Evolutionary conservation across 2,797 vertebrate species (phyloP).

Genomic region (Pangasius krempfi): DNA sequence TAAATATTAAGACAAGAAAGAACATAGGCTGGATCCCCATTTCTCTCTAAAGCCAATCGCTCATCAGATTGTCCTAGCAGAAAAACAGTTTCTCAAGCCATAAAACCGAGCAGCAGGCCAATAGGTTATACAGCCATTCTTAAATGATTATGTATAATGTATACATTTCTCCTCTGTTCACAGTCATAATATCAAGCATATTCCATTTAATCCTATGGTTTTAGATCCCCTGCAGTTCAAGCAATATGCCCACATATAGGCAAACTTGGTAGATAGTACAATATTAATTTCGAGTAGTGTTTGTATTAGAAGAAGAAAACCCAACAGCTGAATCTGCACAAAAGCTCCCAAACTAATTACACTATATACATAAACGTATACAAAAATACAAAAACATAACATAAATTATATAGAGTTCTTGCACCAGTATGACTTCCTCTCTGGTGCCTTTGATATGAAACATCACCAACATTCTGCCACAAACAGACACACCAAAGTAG

Average conservation of each 20-base stretch:
- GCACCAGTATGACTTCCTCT: neutral
- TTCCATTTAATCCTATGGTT: neutral
- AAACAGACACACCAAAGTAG: neutral
- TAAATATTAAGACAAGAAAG: constrained; percentile 71
- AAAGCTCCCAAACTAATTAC: neutral
- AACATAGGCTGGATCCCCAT: constrained; percentile 59
- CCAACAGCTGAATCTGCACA: neutral
- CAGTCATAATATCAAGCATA: neutral
- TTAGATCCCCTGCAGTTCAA: neutral
- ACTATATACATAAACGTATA: neutral
- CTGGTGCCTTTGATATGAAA: neutral
- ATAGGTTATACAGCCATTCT: neutral
- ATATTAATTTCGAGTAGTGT: neutral
- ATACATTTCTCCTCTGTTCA: neutral
- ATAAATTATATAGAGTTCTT: neutral
- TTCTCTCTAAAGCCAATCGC: constrained; percentile 51
- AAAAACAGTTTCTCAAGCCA: constrained; percentile 15
- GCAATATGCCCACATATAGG: neutral
- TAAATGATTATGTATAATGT: neutral
- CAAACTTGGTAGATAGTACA: neutral
- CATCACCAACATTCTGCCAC: neutral
- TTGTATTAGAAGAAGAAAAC: neutral
- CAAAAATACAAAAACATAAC: neutral
- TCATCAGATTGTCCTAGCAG: constrained; percentile 58
- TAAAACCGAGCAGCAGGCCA: neutral